Conservation (phyloP, 2,888 invertebrate species). For the Protonemura montana region DNA sequence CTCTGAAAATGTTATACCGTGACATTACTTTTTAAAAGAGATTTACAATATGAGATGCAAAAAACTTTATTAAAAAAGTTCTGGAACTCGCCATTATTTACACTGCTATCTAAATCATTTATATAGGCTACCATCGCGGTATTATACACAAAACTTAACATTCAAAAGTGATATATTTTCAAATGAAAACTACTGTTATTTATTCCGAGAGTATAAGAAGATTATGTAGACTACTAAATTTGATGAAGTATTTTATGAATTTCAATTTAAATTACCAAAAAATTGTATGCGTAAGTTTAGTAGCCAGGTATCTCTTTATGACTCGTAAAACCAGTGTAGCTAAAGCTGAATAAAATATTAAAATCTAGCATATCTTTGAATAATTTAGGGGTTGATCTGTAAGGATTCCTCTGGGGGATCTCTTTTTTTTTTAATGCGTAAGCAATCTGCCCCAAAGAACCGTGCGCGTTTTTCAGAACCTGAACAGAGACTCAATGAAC, state of each 20-base stretch:
- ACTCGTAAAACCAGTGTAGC: background rate
- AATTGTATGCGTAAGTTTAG: background rate
- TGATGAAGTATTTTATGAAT: constrained; percentile 12
- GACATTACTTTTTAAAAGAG: background rate
- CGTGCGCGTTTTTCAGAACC: background rate
- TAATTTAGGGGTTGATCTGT: constrained; percentile 5
- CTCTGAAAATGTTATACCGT: background rate
- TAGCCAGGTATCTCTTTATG: background rate
- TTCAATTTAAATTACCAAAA: constrained; percentile 12
- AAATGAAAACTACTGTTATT: constrained; percentile 12
- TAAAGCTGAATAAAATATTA: background rate
- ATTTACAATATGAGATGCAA: constrained; percentile 12
- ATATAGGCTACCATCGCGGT: background rate
- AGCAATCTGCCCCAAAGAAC: background rate
- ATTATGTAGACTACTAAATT: constrained; percentile 12
- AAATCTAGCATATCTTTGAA: constrained; percentile 7
- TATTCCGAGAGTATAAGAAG: constrained; percentile 5
- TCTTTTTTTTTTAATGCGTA: background rate
- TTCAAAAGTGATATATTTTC: background rate
- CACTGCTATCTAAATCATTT: background rate
- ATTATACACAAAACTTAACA: constrained; percentile 7
- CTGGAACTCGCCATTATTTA: background rate
- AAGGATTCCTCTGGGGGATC: background rate
- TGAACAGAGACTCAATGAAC: background rate
- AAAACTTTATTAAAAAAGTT: constrained; percentile 12